Conservation (phyloP, 2,113 vertebrate species). For the Calidris pygmaea region DNA sequence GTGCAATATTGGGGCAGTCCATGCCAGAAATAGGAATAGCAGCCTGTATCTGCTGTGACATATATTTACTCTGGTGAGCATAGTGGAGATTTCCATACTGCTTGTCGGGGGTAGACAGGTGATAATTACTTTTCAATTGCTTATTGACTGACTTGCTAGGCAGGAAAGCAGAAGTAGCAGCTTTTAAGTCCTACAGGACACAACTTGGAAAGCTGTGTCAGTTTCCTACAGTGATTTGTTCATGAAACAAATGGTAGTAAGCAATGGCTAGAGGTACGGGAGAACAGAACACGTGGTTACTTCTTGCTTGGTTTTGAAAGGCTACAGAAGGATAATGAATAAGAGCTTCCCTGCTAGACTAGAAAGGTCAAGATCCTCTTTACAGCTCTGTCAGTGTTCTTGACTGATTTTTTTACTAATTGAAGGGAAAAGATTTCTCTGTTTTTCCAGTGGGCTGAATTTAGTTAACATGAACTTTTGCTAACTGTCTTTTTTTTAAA, state of each 20-base stretch:
- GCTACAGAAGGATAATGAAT: not conserved
- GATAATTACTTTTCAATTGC: conserved; percentile 63
- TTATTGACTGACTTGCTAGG: conserved; percentile 42
- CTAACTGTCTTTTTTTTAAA: not conserved
- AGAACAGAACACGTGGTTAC: not conserved
- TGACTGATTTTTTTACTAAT: not conserved
- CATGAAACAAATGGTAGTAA: not conserved
- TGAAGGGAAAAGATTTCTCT: not conserved
- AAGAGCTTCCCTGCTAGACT: not conserved
- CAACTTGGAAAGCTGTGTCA: not conserved
- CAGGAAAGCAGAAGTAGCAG: not conserved
- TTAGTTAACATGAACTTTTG: not conserved
- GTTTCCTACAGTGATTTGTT: not conserved
- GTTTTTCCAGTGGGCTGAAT: not conserved
- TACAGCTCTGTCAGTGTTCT: not conserved
- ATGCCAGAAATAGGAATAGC: not conserved
- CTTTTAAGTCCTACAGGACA: not conserved
- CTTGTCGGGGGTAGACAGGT: conserved; percentile 32
- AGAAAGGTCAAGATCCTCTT: conserved; percentile 29
- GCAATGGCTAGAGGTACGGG: not conserved
- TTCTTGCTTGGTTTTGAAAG: not conserved
- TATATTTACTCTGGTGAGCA: not conserved
- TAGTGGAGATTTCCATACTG: not conserved
- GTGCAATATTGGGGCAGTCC: not conserved
- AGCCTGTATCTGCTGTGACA: not conserved